Base-by-base conservation (phyloP, 1,140 invertebrate species). In the Carposina sasakii region DNA sequence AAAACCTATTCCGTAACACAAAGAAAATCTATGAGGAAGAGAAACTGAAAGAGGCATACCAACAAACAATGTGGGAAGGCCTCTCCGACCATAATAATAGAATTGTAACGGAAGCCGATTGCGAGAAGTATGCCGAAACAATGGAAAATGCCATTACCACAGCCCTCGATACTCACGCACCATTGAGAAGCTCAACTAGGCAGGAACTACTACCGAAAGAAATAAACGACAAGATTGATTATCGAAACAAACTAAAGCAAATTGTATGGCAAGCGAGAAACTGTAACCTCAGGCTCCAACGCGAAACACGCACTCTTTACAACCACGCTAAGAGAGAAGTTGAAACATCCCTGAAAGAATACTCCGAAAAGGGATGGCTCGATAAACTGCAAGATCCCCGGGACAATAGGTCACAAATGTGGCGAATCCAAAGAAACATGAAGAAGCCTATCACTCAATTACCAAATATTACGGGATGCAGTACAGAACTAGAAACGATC, bases 391-490 rank as follows among this genome's bases (percentile, higher is more conserved):
- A n/a, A n/a, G n/a, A n/a, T n/a, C n/a, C n/a, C n/a, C 28, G 21
- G 16, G 19, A 48, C 21, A 37, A 37, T 17, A 15, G 19, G 17
- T 9, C 45, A 17, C 22, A 36, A 23, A 47, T 47, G 45, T 47
- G 45, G 34, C 22, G 26, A 24, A 47, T 47, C 9, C 45, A 47
- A 24, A 16, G 21, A 9, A 13, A 19, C 12, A 2, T 36, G n/a
- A 47, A 47, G 22, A 26, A 13, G 2, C 19, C 19, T 19, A 9
- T 12, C 15, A 20, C 17, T 12, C 10, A 16, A 16, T 22, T 47
- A 1, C 45, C 34, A 1, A 2, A 28, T 13, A 8, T 48, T 1
- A 2, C 13, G 2, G 23, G 17, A 16, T 16, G 15, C 10, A 13
- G 2, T 2, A 28, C 34, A 9, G 46, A 48, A 48, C 21, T n/a